These are phyloP conservation scores for Mantis religiosa DNA, from an alignment of 2,888 invertebrate species.

Conservation along the genomic window DNA sequence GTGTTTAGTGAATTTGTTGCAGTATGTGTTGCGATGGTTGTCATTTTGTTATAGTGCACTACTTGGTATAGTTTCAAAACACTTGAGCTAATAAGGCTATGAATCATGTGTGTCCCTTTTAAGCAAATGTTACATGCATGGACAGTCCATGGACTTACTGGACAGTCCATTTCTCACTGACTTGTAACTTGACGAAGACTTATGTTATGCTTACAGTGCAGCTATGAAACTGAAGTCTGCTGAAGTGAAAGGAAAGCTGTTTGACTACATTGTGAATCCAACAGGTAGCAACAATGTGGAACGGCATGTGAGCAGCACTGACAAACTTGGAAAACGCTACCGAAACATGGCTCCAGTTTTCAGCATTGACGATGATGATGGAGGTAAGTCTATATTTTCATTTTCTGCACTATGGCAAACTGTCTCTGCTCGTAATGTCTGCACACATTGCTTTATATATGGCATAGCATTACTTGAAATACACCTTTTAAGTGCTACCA, in stretches of 20 bases:
- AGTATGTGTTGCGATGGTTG: too few species aligned
- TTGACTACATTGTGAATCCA: slow-evolving; percentile 92
- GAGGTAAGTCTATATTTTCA: slow-evolving; percentile 40
- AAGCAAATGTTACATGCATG: neutral
- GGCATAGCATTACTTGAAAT: too few species aligned
- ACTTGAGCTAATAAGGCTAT: too few species aligned
- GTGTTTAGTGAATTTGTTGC: too few species aligned
- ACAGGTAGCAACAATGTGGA: slow-evolving; percentile 54
- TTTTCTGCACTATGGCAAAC: neutral
- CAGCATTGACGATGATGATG: slow-evolving; percentile 86
- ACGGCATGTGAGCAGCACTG: slow-evolving; percentile 78
- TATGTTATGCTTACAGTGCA: slow-evolving; percentile 46
- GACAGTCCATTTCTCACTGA: neutral
- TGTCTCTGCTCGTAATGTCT: neutral
- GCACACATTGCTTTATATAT: neutral
- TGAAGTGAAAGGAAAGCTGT: slow-evolving; percentile 85
- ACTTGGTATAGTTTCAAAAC: too few species aligned
- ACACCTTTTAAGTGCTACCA: too few species aligned
- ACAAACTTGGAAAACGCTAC: slow-evolving; percentile 82
- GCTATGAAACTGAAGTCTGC: slow-evolving; percentile 88
- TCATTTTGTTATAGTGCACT: too few species aligned
- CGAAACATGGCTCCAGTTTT: slow-evolving; percentile 89
- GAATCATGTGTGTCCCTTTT: too few species aligned
- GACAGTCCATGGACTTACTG: too few species aligned
- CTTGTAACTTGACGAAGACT: too few species aligned